These are phyloP conservation scores for Crocallis elinguaria DNA, from an alignment of 2,888 invertebrate species.

Conservation along the genomic window DNA sequence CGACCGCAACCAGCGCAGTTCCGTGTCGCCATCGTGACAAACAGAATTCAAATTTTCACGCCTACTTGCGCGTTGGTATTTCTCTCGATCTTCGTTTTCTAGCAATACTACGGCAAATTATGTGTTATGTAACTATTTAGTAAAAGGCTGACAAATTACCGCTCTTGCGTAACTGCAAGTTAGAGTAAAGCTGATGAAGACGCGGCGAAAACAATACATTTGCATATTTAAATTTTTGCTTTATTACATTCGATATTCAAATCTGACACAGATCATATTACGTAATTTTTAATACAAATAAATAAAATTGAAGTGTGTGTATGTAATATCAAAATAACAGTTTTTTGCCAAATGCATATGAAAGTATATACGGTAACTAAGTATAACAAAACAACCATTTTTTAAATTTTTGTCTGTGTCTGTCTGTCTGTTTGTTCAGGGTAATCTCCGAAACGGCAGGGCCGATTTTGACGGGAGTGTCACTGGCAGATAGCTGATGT, in stretches of 20 bases:
- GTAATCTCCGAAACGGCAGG: no score
- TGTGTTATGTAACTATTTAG: conserved; percentile 55
- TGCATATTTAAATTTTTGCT: conserved; percentile 18
- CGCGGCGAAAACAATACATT: conserved; percentile 26
- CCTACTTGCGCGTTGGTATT: conserved; percentile 58
- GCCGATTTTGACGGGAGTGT: no score
- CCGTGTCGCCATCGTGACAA: conserved; percentile 49
- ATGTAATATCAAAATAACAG: no score
- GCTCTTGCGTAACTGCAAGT: conserved; percentile 33
- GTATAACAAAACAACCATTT: no score
- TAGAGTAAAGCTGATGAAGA: conserved; percentile 14
- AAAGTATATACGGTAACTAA: no score
- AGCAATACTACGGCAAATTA: conserved; percentile 59
- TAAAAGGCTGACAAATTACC: conserved; percentile 43
- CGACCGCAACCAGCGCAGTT: conserved; percentile 16
- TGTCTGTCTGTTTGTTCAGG: no score
- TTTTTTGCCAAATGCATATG: no score
- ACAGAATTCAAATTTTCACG: conserved; percentile 65
- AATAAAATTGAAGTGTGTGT: no score
- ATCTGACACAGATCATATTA: conserved; percentile 4
- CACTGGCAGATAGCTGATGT: no score
- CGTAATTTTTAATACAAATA: conserved; percentile 4
- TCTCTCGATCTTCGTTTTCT: conserved; percentile 62
- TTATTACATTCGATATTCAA: conserved; percentile 6
- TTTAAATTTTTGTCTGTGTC: no score